Percentiles rank a stretch among this genome's conserved stretches.
These are phyloP conservation scores for Turdus rufiventris DNA, from an alignment of 2,113 vertebrate genomes.

Conservation along the genomic window DNA sequence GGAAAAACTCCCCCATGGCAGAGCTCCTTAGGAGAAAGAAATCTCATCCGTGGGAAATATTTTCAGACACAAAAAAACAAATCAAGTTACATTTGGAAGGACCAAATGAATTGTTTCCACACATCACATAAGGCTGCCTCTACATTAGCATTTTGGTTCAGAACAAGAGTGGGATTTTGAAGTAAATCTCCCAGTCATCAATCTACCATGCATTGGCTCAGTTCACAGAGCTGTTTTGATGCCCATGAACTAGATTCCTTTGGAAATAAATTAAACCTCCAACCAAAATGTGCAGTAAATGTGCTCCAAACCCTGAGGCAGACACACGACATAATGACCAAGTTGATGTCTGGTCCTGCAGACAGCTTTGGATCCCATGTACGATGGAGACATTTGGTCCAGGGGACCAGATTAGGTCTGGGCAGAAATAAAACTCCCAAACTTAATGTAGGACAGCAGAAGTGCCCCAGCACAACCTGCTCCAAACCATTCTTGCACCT, in stretches of 20 bases:
- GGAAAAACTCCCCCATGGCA: not conserved
- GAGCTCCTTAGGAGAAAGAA: not conserved
- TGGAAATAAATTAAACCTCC: not conserved
- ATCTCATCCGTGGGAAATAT: not conserved
- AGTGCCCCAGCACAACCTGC: not conserved
- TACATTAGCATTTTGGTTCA: conserved; percentile 27
- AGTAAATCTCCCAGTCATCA: conserved; percentile 27
- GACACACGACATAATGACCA: not conserved
- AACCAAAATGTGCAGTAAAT: not conserved
- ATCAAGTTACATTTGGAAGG: conserved; percentile 13
- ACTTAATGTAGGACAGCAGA: not conserved
- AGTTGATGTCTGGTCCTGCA: not conserved
- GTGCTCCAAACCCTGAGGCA: not conserved
- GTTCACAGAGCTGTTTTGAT: not conserved
- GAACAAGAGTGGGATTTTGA: conserved; percentile 21
- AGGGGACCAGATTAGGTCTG: not conserved
- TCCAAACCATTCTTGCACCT: not conserved
- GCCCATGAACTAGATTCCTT: not conserved
- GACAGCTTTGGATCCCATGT: not conserved
- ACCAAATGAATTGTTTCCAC: conserved; percentile 39
- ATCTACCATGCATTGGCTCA: not conserved
- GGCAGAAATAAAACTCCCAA: not conserved
- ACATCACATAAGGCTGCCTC: conserved; percentile 16
- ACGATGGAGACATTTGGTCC: fast-evolving
- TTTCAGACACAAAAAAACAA: not conserved